A percentile compares a stretch with the other conserved stretches of the same genome.
These are phyloP conservation scores for Schizopygopsis pylzovi DNA, from an alignment of 2,797 vertebrate species.

Conservation along the genomic window DNA sequence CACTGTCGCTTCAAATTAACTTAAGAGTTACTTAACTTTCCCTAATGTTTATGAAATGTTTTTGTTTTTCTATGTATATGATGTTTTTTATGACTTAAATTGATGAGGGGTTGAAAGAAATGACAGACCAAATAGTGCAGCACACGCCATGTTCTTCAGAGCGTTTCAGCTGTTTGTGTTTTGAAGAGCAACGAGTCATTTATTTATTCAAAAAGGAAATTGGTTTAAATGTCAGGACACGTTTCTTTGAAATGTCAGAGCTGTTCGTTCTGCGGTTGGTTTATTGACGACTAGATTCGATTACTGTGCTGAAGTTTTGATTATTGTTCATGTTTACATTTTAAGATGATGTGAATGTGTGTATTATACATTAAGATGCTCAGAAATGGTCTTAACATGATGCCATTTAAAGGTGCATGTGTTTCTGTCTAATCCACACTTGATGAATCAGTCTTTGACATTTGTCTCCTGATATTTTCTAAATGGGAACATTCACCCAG, in stretches of 20 bases:
- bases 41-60: slow-evolving; percentile 4
- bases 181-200: neutral
- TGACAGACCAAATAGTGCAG: neutral
- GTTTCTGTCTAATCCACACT: slow-evolving; percentile 5
- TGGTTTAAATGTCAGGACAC: slow-evolving; percentile 4
- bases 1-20: neutral
- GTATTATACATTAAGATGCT: slow-evolving; percentile 19
- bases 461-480: neutral
- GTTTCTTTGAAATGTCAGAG: neutral
- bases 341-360: slow-evolving; percentile 35
- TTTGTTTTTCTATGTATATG: slow-evolving; percentile 21
- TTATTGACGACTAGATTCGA: slow-evolving; percentile 11
- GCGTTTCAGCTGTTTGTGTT: slow-evolving; percentile 1
- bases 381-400: slow-evolving; percentile 22
- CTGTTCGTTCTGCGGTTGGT: neutral
- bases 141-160: neutral
- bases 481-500: neutral
- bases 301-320: slow-evolving; percentile 21
- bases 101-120: slow-evolving; percentile 2
- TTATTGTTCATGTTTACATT: slow-evolving; percentile 42
- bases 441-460: neutral
- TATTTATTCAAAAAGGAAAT: slow-evolving; percentile 11
- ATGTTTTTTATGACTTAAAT: slow-evolving; percentile 13
- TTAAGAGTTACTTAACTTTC: neutral
- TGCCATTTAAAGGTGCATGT: slow-evolving; percentile 30